Base-by-base conservation (phyloP, 2,113 vertebrate genomes). In the Ciconia maguari region DNA sequence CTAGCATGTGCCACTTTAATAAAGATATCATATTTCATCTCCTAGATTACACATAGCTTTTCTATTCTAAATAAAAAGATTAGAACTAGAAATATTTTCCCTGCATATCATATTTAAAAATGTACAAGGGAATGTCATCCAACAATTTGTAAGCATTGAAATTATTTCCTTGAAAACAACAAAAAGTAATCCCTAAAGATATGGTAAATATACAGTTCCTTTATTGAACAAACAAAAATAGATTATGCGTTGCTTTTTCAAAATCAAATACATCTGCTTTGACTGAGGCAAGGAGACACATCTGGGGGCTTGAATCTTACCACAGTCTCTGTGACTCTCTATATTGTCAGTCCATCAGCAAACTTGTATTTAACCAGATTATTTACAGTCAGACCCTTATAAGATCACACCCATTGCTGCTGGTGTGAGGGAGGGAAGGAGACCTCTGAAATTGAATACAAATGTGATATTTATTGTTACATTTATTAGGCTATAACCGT, bases 221-320 rank as follows among this genome's bases (percentile, higher is more conserved):
- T 98, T 98, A 98, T 98, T 97, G 97, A 96, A 95, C 97, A 97
- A 94, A 96, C 96, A 97, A 95, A 97, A 97, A 94, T 89, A 97
- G 96, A 97, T 98, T 98, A 96, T 77, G 88, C 95, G 91, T 88
- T 92, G 90, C 76, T 95, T 95, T 97, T 97, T 90, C 83, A 96
- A 97, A 97, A 97, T 97, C 96, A 97, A 96, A 98, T 96, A 91
- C 96, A 89, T 95, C 60, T 96, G 95, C 97, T 98, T 97, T 97
- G 94, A 97, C 91, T 96, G 91, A 98, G 88, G 51, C 91, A 97
- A 93, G 90, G 90, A 97, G 89, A 97, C 94, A 91, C 87, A 95
- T 97, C 87, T 97, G 66, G 96, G 94, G 94, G 61, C 90, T 94
- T 92, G 96, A 92, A 93, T 96, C 71, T 72, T 92, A 57, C 71